Evolutionary conservation across 2,888 invertebrate species (phyloP).

Genomic region (Subacronicta megacephala): DNA sequence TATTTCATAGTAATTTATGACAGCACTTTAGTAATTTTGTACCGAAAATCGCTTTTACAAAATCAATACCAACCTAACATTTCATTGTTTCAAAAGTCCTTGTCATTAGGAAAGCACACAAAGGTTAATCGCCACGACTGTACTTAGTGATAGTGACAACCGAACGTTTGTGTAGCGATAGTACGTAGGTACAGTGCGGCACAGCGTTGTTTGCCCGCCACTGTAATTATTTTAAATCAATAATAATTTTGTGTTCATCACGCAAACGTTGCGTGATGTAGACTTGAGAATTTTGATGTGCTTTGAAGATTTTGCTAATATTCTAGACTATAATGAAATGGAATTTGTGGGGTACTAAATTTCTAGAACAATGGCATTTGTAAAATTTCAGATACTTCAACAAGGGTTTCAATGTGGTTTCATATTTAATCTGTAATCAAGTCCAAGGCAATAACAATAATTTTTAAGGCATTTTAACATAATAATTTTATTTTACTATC

Average conservation of each 20-base stretch:
- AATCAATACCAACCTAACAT: conserved; percentile 25
- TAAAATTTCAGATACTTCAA: background rate
- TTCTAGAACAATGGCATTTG: background rate
- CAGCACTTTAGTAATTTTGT: background rate
- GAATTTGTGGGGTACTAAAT: conserved; percentile 1
- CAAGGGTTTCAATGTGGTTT: background rate
- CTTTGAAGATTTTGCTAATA: conserved; percentile 39
- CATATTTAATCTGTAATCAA: background rate
- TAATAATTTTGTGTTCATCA: conserved; percentile 72
- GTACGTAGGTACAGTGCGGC: conserved; percentile 32
- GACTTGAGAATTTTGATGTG: conserved; percentile 27
- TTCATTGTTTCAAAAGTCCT: conserved; percentile 23
- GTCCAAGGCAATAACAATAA: too few relatives aligned
- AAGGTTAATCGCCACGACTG: conserved; percentile 35
- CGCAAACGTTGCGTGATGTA: conserved; percentile 70
- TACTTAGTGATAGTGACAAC: conserved; percentile 42
- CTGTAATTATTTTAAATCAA: conserved; percentile 79
- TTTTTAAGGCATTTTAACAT: too few relatives aligned
- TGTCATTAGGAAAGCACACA: conserved; percentile 37
- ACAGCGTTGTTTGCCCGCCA: conserved; percentile 55
- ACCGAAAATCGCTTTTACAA: conserved; percentile 8
- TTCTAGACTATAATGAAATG: conserved; percentile 24
- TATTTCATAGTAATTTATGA: background rate
- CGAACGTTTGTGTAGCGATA: conserved; percentile 37
- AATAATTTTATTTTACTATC: too few relatives aligned